Evolutionary conservation across 2,888 invertebrate species (phyloP), one percentile per base, ranked within the genome.

Genomic region (Epicampocera succincta): DNA sequence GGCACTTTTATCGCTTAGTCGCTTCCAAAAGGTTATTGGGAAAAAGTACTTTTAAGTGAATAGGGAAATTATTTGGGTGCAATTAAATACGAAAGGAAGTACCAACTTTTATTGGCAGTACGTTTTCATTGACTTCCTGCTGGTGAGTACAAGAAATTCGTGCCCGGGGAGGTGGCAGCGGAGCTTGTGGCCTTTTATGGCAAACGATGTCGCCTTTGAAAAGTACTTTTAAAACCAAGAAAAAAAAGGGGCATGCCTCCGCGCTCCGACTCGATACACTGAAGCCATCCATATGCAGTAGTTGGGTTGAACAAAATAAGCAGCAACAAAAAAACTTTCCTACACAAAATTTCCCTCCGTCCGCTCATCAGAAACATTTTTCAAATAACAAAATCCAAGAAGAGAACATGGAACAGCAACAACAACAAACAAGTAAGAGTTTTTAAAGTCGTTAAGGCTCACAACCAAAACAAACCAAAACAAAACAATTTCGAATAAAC

Each of bases 261-360:
- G 3, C 13, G 0, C 5, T 6, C 42, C 5, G 13, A 13, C 17
- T 15, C 29, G 42, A 9, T 8, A 5, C 4, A 54, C 40, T 78
- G 74, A 82, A 78, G 74, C 78, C 74, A 71, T 75, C 78, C 78
- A 75, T 78, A 78, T 75, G 74, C 78, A 60, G 40, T 60, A 58
- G 80, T 75, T 74, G 80, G 63, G 44, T 69, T 63, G 69, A 74
- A 58, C 54, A 66, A 60, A 52, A 65, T 54, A 29, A 52, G 33
- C 33, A 69, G 46, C 50, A 77, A 65, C 63, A 56, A 65, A 38
- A 44, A 56, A 50, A 66, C n/a, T 66, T 71, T 78, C 54, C 74
- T 65, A 82, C 78, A 48, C 78, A 69, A 74, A 33, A 74, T 65
- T 78, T 56, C 74, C 78, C 78, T 78, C 74, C 74, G 71, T 75